A percentile compares a stretch with the other conserved stretches of the same genome.
Conservation (phyloP, 2,113 vertebrate genomes). For the Garra rufa region DNA sequence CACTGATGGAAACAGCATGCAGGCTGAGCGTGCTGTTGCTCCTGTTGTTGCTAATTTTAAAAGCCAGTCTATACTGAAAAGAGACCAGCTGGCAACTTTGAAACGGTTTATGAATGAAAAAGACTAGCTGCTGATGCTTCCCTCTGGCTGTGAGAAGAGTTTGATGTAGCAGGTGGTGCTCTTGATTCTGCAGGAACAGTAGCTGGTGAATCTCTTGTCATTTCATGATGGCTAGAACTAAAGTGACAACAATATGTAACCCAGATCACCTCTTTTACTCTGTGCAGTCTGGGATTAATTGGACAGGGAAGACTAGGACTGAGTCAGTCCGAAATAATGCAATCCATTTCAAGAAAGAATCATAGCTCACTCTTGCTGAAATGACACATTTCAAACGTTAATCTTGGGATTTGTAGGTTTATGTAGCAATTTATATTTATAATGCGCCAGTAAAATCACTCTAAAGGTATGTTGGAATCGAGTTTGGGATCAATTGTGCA, state of each 20-base stretch:
- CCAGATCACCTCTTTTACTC: not conserved
- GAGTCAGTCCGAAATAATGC: not conserved
- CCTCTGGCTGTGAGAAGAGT: conserved; percentile 16
- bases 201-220: not conserved
- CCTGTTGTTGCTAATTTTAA: conserved; percentile 24
- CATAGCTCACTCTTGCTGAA: not conserved
- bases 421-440: not conserved
- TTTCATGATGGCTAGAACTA: not conserved
- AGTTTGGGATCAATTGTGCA: not conserved
- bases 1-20: not conserved
- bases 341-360: not conserved
- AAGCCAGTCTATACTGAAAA: conserved; percentile 34
- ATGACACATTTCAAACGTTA: not conserved
- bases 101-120: conserved; percentile 38
- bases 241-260: not conserved
- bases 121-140: conserved; percentile 18
- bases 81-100: conserved; percentile 42
- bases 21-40: not conserved
- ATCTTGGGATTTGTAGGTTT: not conserved
- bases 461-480: not conserved
- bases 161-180: conserved; percentile 37
- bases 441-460: not conserved
- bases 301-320: not conserved
- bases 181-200: conserved; percentile 15
- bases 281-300: not conserved